phyloP scores from a whole-genome alignment of 2,888 invertebrate genomes.

The Hedya salicella region DNA sequence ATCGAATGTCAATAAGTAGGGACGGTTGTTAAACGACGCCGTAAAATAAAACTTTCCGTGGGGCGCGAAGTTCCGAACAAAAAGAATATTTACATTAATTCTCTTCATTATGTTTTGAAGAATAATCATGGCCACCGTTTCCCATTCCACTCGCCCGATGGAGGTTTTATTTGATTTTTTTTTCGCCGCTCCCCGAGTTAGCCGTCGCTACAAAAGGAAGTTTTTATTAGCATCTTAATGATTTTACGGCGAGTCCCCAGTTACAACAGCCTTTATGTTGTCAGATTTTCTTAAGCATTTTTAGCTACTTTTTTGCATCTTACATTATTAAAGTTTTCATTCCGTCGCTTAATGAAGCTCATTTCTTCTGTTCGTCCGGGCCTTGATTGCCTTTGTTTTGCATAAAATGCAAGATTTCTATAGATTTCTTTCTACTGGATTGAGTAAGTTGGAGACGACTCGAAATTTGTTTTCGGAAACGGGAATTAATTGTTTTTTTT shows the following conservation, averaged over 20 bases:
- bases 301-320: conserved; percentile 84
- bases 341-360: conserved; percentile 85
- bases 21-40: conserved; percentile 83
- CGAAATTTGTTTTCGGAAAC: conserved; percentile 72
- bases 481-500: conserved; percentile 72
- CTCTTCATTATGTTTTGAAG: conserved; percentile 86
- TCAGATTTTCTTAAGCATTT: conserved; percentile 86
- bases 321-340: conserved; percentile 86
- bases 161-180: conserved; percentile 86
- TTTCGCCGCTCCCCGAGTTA: conserved; percentile 72
- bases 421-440: conserved; percentile 80
- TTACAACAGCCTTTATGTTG: conserved; percentile 86
- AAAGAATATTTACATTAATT: conserved; percentile 86
- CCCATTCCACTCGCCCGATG: conserved; percentile 80
- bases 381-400: conserved; percentile 85
- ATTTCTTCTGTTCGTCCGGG: conserved; percentile 84
- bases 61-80: conserved; percentile 80
- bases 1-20: conserved; percentile 86
- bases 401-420: conserved; percentile 84
- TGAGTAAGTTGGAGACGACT: conserved; percentile 74
- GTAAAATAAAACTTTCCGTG: conserved; percentile 85
- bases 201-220: conserved; percentile 84
- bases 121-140: conserved; percentile 84
- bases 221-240: conserved; percentile 86
- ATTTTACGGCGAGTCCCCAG: conserved; percentile 85